phyloP scores from a whole-genome alignment of 2,797 vertebrate genomes.

The Pelobates cultripes region DNA sequence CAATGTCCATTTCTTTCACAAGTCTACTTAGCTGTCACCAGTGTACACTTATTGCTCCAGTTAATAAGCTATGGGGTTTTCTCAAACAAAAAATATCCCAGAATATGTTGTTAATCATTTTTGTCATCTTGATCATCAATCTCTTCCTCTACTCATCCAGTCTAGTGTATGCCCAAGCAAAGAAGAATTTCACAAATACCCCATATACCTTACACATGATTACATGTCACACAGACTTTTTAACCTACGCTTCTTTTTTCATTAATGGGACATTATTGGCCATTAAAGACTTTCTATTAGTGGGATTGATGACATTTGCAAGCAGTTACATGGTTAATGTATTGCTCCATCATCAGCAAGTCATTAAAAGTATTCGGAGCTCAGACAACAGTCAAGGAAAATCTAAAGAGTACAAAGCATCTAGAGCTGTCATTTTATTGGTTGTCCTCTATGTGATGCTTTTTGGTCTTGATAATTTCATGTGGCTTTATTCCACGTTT shows the following conservation, averaged over 20 bases:
- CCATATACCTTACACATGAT: slow-evolving; percentile 24
- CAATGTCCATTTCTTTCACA: slow-evolving; percentile 35
- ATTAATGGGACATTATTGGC: slow-evolving; percentile 12
- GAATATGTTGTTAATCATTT: slow-evolving; percentile 13
- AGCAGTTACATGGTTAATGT: slow-evolving; percentile 67
- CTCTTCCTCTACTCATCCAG: slow-evolving; percentile 5
- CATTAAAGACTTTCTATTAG: slow-evolving; percentile 56
- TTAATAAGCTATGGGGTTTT: slow-evolving; percentile 13
- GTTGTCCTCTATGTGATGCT: slow-evolving; percentile 20
- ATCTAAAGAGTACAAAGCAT: slow-evolving; percentile 25
- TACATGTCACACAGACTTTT: slow-evolving; percentile 20
- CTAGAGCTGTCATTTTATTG: slow-evolving; percentile 29
- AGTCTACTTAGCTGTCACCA: slow-evolving; percentile 40
- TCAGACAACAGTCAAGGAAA: slow-evolving; percentile 10
- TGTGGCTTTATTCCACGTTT: slow-evolving; percentile 37
- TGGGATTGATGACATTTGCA: slow-evolving; percentile 75
- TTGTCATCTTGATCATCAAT: slow-evolving; percentile 9
- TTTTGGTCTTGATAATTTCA: slow-evolving; percentile 28
- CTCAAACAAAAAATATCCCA: slow-evolving; percentile 5
- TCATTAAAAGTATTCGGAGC: slow-evolving; percentile 16
- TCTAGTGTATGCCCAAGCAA: slow-evolving; percentile 11
- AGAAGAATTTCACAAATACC: slow-evolving; percentile 3
- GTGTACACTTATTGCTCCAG: slow-evolving; percentile 29
- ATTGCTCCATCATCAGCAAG: slow-evolving; percentile 6
- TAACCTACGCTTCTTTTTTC: slow-evolving; percentile 5